Percentiles rank a stretch among this genome's conserved stretches.
Conservation (phyloP, 2,888 invertebrate genomes). For the Sinhomidia bicolor region DNA sequence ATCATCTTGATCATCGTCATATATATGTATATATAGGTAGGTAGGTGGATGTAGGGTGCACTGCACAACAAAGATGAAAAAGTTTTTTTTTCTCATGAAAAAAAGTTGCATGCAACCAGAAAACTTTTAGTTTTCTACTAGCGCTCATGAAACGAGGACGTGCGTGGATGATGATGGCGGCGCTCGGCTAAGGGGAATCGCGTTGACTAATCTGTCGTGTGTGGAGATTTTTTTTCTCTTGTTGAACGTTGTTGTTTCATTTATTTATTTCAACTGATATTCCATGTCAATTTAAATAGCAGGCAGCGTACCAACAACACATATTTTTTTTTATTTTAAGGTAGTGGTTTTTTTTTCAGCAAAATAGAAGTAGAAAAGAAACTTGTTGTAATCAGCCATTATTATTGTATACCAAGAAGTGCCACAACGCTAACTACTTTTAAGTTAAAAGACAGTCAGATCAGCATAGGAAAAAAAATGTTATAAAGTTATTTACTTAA, state of each 20-base stretch:
- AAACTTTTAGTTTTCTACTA: constrained; percentile 52
- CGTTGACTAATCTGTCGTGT: not conserved
- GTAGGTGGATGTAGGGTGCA: not conserved
- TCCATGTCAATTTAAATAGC: constrained; percentile 28
- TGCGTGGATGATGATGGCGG: not conserved
- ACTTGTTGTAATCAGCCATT: no score
- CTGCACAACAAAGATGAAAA: constrained; percentile 53
- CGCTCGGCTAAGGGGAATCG: no score
- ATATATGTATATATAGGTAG: no score
- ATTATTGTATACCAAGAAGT: not conserved
- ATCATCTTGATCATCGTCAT: no score
- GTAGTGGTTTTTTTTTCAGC: not conserved
- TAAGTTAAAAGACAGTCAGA: not conserved
- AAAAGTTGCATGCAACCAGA: constrained; percentile 55
- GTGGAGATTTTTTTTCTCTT: not conserved
- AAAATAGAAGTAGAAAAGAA: not conserved
- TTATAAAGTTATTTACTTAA: no score
- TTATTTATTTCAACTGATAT: no score
- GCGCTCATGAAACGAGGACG: constrained; percentile 50
- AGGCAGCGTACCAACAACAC: no score
- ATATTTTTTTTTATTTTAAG: not conserved
- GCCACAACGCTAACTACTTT: not conserved
- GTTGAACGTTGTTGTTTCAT: not conserved
- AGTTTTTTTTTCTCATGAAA: constrained; percentile 55
- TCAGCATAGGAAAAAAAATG: no score